Conservation (phyloP, 2,113 vertebrate genomes). For the Meleagris gallopavo region DNA sequence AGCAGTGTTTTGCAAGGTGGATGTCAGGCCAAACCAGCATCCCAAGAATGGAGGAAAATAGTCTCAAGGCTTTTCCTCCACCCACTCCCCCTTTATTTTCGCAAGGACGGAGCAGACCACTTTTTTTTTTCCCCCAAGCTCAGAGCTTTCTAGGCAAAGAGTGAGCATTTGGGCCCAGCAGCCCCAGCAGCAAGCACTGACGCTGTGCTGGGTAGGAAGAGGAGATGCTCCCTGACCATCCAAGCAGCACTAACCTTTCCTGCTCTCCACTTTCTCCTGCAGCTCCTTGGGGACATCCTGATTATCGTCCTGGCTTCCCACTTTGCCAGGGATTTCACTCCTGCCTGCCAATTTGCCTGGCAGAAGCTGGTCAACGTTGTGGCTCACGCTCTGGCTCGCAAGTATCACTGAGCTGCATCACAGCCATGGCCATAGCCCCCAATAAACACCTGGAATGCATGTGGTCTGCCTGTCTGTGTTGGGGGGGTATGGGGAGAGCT, state of each 20-base stretch:
- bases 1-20: neutral
- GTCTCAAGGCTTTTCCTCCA: neutral
- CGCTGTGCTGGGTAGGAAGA: neutral
- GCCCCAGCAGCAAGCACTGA: neutral
- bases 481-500: neutral
- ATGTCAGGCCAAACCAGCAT: neutral
- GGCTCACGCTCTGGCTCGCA: constrained; percentile 80
- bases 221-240: fast-evolving
- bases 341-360: constrained; percentile 64
- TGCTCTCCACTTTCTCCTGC: neutral
- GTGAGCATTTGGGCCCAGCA: neutral
- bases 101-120: neutral
- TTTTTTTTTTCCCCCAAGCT: neutral
- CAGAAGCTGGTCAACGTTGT: constrained; percentile 85
- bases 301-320: constrained; percentile 76
- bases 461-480: neutral
- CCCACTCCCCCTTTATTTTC: neutral
- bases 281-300: constrained; percentile 84
- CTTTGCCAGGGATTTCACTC: constrained; percentile 73
- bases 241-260: neutral
- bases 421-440: neutral
- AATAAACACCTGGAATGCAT: neutral
- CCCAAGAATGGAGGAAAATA: neutral
- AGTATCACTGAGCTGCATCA: constrained; percentile 77
- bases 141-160: neutral